Base-by-base conservation (phyloP, 2,113 vertebrate genomes). In the Heterocephalus glaber region DNA sequence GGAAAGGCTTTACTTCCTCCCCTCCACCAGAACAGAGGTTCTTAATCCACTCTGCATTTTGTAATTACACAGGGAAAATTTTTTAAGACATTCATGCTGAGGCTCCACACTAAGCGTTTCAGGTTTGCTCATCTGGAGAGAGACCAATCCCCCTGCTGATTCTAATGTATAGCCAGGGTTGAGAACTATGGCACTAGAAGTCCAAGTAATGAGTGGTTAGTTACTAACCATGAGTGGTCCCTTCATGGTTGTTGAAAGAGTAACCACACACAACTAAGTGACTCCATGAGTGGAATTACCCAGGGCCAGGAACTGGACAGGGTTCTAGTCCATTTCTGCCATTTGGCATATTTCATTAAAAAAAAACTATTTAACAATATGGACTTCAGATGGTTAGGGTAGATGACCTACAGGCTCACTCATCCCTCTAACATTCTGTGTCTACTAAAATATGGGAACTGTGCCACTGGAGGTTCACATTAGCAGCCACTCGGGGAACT, bases 1-100 rank as follows among this genome's bases (percentile, higher is more conserved):
- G 96, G 96, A 97, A 97, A 98, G 96, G 7, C 79, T 97, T 96
- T 95, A 41, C 89, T 97, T 90, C 76, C 76, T 79, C 86, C 56
- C 90, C 16, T 70, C 52, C 22, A 72, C 72, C 44, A 54, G 26
- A 94, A 63, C n/a, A 90, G 10, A 65, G 19, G 0, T 79, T 87
- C n/a, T 92, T 95, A 86, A 89, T 81, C 74, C 26, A 83, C 49
- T 86, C 58, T 92, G 88, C 20, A 66, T 89, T 94, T 88, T 86
- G 35, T 54, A 81, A 74, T 70, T 33, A 82, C 47, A 76, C 87
- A 87, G 52, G 16, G 33, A 35, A 38, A 77, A 22, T 38, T 84
- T 66, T 90, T 90, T 14, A 38, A 86, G 60, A 52, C 33, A 30
- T 17, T 80, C 52, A 4, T 38, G 35, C 35, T 35, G 19, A 44